Evolutionary conservation across 2,113 vertebrate genomes (phyloP).

Genomic region (Apistogramma diplotaenia): DNA sequence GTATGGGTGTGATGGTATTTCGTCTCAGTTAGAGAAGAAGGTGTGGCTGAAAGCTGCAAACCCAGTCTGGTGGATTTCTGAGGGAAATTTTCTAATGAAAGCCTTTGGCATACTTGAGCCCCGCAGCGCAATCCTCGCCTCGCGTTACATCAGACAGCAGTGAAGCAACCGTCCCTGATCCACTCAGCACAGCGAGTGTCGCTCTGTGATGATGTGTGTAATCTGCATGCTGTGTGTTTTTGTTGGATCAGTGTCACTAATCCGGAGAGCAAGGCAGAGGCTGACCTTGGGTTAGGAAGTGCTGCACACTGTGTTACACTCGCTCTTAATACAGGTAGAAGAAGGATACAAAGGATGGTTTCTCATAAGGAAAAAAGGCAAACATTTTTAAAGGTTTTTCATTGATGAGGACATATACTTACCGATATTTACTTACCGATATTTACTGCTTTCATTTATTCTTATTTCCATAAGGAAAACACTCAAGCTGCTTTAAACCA

Average conservation of each 20-base stretch:
- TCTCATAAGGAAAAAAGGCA: not conserved
- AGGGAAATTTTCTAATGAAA: not conserved
- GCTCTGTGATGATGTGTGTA: conserved; percentile 29
- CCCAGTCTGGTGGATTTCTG: not conserved
- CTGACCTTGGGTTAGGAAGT: conserved; percentile 41
- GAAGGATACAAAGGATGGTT: not conserved
- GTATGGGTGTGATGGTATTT: accelerated
- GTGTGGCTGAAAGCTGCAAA: not conserved
- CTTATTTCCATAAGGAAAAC: too few relatives aligned
- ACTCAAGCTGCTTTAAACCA: too few relatives aligned
- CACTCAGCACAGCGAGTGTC: not conserved
- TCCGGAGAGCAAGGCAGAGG: conserved; percentile 4
- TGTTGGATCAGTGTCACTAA: conserved; percentile 45
- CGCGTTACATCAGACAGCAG: not conserved
- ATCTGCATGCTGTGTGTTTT: conserved; percentile 17
- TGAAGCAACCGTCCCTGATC: not conserved
- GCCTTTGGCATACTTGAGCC: not conserved
- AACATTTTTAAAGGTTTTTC: not conserved
- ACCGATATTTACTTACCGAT: not conserved
- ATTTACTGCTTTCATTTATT: not conserved
- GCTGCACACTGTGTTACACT: not conserved
- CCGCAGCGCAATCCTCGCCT: not conserved
- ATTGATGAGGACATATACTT: not conserved
- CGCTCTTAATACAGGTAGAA: not conserved
- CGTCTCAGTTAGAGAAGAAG: not conserved